Base-by-base conservation (phyloP, 2,888 invertebrate genomes). In the Parnassius smintheus region DNA sequence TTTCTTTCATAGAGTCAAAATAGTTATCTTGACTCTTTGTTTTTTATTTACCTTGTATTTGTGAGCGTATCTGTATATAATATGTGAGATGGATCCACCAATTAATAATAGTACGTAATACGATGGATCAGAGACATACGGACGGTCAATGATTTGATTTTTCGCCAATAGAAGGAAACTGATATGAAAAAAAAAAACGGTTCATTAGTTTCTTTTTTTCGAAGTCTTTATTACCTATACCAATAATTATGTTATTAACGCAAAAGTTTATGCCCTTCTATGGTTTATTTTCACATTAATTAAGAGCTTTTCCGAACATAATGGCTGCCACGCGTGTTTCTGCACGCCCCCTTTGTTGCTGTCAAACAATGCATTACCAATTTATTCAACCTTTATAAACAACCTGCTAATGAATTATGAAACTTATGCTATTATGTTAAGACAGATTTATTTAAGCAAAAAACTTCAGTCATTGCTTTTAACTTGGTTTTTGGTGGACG, bases 251-350 rank as follows among this genome's bases (percentile, higher is more conserved):
- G 69, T 61, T 62, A 59, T 67, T 73, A 72, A 72, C 72, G 72
- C 22, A 8, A 41, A 35, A 57, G 48, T 53, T 58, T 54, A 58
- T 13, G 35, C 35, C 52, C 22, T 44, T 35, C 13, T 22, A 53
- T 53, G 57, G 58, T 53, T 61, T 51, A 42, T 64, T 64, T 62
- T 65, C 65, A 61, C 76, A 79, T 75, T 81, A 82, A 83, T 84
- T 82, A 83, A 65, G 66, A 70, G 68, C 68, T 78, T 79, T 80
- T 66, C 69, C 71, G 66, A 67, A 59, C 56, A 76, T 78, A 84
- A 83, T 81, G 72, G 74, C 64, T 73, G 85, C 73, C 87, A 81
- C 87, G 87, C 83, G 86, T 65, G 81, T 67, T 70, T 74, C 68
- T 53, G 71, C 73, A 74, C 72, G 71, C 70, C 73, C 73, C 77